Evolutionary conservation across 2,113 vertebrate genomes (phyloP).

Genomic region (Equus quagga): DNA sequence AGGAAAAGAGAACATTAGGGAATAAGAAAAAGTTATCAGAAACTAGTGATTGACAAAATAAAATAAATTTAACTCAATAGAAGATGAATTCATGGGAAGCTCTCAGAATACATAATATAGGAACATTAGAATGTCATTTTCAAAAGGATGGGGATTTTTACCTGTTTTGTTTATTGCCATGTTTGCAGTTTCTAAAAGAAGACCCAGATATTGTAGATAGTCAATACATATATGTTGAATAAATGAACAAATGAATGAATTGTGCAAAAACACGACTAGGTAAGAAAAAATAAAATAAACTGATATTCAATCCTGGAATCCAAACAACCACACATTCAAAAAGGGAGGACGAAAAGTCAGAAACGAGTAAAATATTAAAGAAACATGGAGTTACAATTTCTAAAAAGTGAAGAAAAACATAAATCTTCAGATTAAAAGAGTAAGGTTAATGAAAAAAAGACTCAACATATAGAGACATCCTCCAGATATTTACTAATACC

Average conservation of each 20-base stretch:
- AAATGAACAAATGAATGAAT: not conserved
- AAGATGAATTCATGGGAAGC: not conserved
- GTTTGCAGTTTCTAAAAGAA: not conserved
- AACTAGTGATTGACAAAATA: not conserved
- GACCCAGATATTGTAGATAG: not conserved
- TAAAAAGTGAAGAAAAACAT: not conserved
- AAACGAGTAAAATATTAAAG: not conserved
- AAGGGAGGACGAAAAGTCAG: not conserved
- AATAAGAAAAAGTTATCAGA: not conserved
- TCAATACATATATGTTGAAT: not conserved
- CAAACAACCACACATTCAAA: not conserved
- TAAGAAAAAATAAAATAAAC: not conserved
- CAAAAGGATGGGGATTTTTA: not conserved
- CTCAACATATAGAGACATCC: not conserved
- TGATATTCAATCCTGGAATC: not conserved
- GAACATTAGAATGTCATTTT: not conserved
- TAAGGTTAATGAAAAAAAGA: not conserved
- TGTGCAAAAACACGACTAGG: not conserved
- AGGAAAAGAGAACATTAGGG: not conserved
- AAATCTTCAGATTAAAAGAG: not conserved
- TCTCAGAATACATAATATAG: not conserved
- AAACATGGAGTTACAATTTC: not conserved
- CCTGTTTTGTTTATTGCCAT: not conserved
- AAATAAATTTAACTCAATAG: not conserved
- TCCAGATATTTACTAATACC: not conserved